Evolutionary conservation across 2,797 vertebrate genomes (phyloP).

Genomic region (Linurgus olivaceus): DNA sequence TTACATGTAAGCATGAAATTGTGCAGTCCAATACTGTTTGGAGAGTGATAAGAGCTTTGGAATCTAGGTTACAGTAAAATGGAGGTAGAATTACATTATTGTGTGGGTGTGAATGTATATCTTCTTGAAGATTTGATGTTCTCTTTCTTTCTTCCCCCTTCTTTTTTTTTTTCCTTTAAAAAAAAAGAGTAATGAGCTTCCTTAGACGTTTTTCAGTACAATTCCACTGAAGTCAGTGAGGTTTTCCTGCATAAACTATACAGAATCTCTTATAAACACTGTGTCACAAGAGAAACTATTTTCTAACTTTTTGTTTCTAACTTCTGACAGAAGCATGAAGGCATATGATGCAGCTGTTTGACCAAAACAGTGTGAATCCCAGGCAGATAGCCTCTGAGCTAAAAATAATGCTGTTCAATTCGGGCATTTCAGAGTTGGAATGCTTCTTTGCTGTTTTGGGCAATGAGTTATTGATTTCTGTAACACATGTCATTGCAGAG

Average conservation of each 20-base stretch:
- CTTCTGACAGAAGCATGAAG: not conserved
- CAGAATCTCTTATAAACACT: not conserved
- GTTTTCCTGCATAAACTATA: not conserved
- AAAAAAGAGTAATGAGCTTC: not conserved
- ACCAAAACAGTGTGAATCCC: not conserved
- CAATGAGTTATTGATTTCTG: constrained; percentile 15
- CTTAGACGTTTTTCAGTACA: not conserved
- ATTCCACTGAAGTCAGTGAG: not conserved
- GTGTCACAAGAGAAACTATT: not conserved
- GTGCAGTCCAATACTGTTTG: not conserved
- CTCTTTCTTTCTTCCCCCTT: rapidly evolving
- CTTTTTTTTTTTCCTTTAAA: not conserved
- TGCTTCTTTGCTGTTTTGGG: constrained; percentile 24
- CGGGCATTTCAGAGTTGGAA: not conserved
- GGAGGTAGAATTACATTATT: constrained; percentile 9
- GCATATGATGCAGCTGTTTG: not conserved
- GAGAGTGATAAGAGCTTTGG: not conserved
- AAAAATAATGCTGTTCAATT: constrained; percentile 19
- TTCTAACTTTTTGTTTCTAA: not conserved
- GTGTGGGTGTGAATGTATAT: not conserved
- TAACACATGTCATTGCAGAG: constrained; percentile 80
- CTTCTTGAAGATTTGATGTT: constrained; percentile 9
- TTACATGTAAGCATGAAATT: not conserved
- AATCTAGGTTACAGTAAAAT: constrained; percentile 51
- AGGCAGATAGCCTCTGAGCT: not conserved